Evolutionary conservation across 2,113 vertebrate species (phyloP), one percentile per base, ranked within the genome.

Genomic region (Bucco capensis): DNA sequence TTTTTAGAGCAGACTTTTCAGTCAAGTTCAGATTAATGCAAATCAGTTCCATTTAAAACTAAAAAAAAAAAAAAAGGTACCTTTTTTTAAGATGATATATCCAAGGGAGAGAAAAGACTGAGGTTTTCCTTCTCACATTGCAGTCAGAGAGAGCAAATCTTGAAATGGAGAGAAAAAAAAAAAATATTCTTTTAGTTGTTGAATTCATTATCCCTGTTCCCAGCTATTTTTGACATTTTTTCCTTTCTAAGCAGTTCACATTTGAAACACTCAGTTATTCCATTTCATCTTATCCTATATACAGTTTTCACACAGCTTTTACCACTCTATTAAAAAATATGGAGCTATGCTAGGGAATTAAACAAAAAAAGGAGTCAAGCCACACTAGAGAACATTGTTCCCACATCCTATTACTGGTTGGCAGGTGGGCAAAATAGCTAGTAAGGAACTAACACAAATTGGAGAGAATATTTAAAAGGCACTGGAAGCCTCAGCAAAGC

Each of bases 391-490:
- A 67, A 2, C 47, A 82, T 88, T 95, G 66, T 93, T 95, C 66
- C 28, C 49, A 87, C 12, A 56, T 90, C 89, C 78, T 92, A 74
- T 92, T 94, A 76, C 17, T 51, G 27, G 37, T 47, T 89, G 49
- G 81, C 71, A 93, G 77, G 74, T 62, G 71, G 71, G 75, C 19
- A 90, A 88, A 87, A 82, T 40, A 83, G 64, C 30, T 33, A n/a
- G 30, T 74, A 62, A 80, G 73, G 85, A 93, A 58, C 12, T 65
- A 78, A 93, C 14, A 78, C 25, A 86, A 86, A 94, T 86, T 92
- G 83, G 70, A 96, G 31, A 44, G 17, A 82, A 88, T 74, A 86
- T 37, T 90, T 92, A 37, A 96, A 96, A 96, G 50, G 44, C 57
- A 65, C 18, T 42, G 46, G 50, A 78, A 85, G 17, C 50, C 72